phyloP scores from a whole-genome alignment of 2,113 vertebrate genomes.

The Coracopsis vasa region DNA sequence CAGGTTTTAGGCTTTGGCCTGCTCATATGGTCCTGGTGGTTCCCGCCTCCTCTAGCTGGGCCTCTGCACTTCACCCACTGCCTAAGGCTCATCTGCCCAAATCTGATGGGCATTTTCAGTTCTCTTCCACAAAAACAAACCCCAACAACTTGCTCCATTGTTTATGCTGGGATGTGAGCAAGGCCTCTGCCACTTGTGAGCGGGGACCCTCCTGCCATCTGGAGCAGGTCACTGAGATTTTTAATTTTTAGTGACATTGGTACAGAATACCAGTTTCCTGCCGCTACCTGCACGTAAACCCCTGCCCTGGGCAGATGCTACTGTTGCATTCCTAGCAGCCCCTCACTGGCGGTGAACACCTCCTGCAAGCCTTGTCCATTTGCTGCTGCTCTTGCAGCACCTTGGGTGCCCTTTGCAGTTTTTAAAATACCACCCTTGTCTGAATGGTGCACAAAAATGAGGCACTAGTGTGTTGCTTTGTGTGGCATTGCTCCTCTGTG shows the following conservation, averaged over 20 bases:
- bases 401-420: neutral
- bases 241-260: neutral
- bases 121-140: neutral
- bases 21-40: neutral
- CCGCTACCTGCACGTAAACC: rapidly evolving
- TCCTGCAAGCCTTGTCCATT: neutral
- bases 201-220: neutral
- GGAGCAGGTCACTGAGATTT: neutral
- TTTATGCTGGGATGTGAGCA: neutral
- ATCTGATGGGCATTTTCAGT: neutral
- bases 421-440: neutral
- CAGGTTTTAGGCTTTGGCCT: neutral
- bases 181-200: neutral
- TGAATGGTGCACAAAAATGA: neutral
- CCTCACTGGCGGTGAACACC: neutral
- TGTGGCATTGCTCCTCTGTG: rapidly evolving
- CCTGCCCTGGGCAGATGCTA: rapidly evolving
- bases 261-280: neutral
- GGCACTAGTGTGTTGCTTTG: rapidly evolving
- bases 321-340: rapidly evolving
- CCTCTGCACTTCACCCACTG: neutral
- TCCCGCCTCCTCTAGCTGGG: neutral
- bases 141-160: neutral
- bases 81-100: neutral
- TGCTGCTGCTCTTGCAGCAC: neutral